Percentiles rank a stretch among this genome's conserved stretches.
phyloP scores from a whole-genome alignment of 2,888 invertebrate species.

The Schizaphis graminum region DNA sequence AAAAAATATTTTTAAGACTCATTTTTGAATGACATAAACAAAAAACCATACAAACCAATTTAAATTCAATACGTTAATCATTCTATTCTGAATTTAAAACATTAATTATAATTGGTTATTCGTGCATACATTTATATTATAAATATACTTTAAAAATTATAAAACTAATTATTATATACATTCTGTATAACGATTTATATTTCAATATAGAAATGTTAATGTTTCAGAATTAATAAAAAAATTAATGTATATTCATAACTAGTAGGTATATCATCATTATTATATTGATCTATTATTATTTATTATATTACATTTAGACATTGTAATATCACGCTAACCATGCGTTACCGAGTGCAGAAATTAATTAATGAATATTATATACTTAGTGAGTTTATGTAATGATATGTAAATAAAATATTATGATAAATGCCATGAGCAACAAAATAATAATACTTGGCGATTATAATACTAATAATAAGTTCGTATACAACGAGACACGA shows the following conservation, averaged over 20 bases:
- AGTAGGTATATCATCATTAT: too few species aligned
- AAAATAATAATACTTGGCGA: neutral
- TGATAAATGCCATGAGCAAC: neutral
- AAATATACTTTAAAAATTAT: neutral
- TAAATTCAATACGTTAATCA: too few species aligned
- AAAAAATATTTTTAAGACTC: too few species aligned
- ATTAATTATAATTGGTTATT: too few species aligned
- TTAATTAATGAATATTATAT: neutral
- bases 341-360: neutral
- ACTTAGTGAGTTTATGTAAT: neutral
- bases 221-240: neutral
- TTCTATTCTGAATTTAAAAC: too few species aligned
- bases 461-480: neutral
- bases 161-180: neutral
- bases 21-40: too few species aligned
- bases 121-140: too few species aligned
- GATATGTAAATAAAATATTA: neutral
- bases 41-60: too few species aligned
- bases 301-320: neutral
- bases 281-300: neutral
- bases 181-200: neutral
- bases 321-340: neutral
- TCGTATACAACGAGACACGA: neutral
- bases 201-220: neutral
- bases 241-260: too few species aligned